phyloP scores from a whole-genome alignment of 2,113 vertebrate genomes.

The Chaenogobius annularis region DNA sequence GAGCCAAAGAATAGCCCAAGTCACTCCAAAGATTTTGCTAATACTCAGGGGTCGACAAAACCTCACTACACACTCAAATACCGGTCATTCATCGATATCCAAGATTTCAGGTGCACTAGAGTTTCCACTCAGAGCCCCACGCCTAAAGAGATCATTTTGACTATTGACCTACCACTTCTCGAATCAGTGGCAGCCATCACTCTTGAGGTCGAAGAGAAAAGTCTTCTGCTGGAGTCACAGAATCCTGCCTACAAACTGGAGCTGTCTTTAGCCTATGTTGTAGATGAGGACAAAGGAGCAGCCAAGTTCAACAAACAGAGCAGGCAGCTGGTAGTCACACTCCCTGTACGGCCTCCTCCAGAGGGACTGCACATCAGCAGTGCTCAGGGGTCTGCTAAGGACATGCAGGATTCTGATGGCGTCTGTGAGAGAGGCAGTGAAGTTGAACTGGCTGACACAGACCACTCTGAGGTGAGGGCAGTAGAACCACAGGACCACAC shows the following conservation, averaged over 20 bases:
- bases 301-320: conserved; percentile 81
- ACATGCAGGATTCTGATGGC: background rate
- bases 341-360: conserved; percentile 72
- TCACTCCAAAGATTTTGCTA: background rate
- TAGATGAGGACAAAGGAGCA: conserved; percentile 80
- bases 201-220: conserved; percentile 78
- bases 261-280: conserved; percentile 82
- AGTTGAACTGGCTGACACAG: background rate
- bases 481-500: background rate
- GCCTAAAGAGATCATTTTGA: conserved; percentile 84
- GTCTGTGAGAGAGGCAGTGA: conserved; percentile 5
- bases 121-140: conserved; percentile 81
- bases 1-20: background rate
- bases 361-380: background rate
- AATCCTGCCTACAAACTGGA: conserved; percentile 84
- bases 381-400: background rate
- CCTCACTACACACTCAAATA: conserved; percentile 83
- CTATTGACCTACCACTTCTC: conserved; percentile 84
- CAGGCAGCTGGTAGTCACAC: conserved; percentile 79
- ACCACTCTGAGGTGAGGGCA: background rate
- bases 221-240: conserved; percentile 78
- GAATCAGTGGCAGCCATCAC: conserved; percentile 69
- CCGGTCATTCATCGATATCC: conserved; percentile 85
- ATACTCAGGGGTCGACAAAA: conserved; percentile 56
- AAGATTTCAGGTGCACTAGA: conserved; percentile 83